A percentile compares a stretch with the other conserved stretches of the same genome.
Conservation (phyloP, 2,113 vertebrate genomes). For the Sylvilagus bachmani region DNA sequence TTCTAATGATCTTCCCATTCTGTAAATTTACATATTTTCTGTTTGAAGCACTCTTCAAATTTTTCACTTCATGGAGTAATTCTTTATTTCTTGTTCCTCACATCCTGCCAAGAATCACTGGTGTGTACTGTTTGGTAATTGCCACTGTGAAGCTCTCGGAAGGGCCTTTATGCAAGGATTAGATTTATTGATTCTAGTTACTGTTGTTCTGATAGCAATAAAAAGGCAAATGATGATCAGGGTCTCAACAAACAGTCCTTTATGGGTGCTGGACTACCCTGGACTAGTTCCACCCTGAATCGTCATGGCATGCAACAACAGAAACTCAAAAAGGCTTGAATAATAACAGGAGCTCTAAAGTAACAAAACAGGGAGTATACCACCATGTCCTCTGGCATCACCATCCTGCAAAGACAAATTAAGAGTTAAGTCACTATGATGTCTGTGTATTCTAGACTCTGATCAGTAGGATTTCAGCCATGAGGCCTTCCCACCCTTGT, state of each 20-base stretch:
- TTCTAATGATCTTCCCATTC: constrained; percentile 35
- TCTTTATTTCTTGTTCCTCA: constrained; percentile 80
- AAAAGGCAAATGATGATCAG: constrained; percentile 81
- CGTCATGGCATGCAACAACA: constrained; percentile 55
- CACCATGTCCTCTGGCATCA: constrained; percentile 67
- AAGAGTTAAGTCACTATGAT: constrained; percentile 73
- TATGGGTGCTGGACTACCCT: constrained; percentile 50
- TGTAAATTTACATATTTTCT: constrained; percentile 72
- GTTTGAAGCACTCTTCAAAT: constrained; percentile 66
- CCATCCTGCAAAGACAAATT: constrained; percentile 66
- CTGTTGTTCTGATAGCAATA: constrained; percentile 78
- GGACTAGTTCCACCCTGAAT: constrained; percentile 70
- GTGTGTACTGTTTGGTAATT: constrained; percentile 76
- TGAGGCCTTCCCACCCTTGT: not conserved
- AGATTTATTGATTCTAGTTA: constrained; percentile 80
- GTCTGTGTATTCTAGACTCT: not conserved
- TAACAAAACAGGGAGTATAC: constrained; percentile 70
- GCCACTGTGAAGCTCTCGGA: constrained; percentile 71
- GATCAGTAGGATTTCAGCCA: not conserved
- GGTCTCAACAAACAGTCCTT: constrained; percentile 74
- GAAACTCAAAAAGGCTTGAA: constrained; percentile 73
- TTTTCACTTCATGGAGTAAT: constrained; percentile 70
- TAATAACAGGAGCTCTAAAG: constrained; percentile 76
- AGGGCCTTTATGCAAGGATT: constrained; percentile 78
- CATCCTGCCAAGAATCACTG: constrained; percentile 79